Evolutionary conservation across 35 echinoderm and acorn worm species (phyloP).

Genomic region (Apostichopus californicus): DNA sequence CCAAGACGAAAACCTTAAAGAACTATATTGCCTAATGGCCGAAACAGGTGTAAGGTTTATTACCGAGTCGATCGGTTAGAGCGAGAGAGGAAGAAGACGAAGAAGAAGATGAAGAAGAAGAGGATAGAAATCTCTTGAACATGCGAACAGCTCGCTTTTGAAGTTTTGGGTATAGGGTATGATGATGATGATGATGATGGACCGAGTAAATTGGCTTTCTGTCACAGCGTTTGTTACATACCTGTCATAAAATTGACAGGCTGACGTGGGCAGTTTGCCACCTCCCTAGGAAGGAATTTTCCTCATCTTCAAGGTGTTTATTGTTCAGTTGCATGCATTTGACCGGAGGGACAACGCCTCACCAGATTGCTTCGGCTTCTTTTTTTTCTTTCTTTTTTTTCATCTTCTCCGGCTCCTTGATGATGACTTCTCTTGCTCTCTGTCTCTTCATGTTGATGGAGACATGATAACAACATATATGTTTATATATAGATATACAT

Average conservation of each 20-base stretch:
- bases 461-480: not conserved
- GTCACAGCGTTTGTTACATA: constrained; percentile 42
- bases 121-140: not conserved
- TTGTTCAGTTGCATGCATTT: constrained; percentile 30
- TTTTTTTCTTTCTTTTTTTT: not conserved
- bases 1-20: not conserved
- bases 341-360: constrained; percentile 26
- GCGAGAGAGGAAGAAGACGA: not conserved
- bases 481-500: not conserved
- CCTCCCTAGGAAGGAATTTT: constrained; percentile 37
- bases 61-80: not conserved
- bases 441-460: not conserved
- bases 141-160: constrained; percentile 34
- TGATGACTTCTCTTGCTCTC: not conserved
- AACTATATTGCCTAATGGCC: not conserved
- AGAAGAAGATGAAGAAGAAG: not conserved
- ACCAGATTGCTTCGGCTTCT: not conserved
- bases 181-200: not conserved
- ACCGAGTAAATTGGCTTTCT: constrained; percentile 37
- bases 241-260: constrained; percentile 49
- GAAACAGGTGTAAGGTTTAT: constrained; percentile 21
- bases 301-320: not conserved
- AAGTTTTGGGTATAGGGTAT: constrained; percentile 24
- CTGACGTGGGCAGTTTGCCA: constrained; percentile 31
- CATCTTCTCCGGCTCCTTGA: not conserved